These are phyloP conservation scores for Urocyon cinereoargenteus DNA, from an alignment of 2,797 vertebrate species.

Conservation along the genomic window DNA sequence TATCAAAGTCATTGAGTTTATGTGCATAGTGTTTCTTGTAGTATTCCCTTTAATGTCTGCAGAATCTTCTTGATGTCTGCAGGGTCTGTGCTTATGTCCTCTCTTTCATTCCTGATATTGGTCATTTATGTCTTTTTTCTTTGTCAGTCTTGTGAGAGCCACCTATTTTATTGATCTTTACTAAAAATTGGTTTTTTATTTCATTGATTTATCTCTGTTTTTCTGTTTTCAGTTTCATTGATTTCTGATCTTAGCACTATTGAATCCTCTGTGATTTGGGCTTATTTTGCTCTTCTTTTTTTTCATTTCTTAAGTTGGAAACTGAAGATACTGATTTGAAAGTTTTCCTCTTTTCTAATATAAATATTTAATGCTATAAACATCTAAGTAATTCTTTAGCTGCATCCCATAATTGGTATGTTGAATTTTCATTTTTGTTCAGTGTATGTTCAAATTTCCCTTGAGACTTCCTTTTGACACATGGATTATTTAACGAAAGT, in stretches of 20 bases:
- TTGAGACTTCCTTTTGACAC: neutral
- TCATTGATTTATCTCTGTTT: neutral
- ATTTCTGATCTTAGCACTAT: neutral
- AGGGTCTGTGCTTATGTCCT: neutral
- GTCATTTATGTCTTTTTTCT: neutral
- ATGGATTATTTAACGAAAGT: neutral
- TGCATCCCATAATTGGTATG: neutral
- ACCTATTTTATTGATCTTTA: neutral
- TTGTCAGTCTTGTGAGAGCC: neutral
- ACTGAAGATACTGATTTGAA: neutral
- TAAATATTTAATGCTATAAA: neutral
- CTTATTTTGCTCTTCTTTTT: conserved; percentile 9
- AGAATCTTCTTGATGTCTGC: neutral
- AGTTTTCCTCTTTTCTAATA: neutral
- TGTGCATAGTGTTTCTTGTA: neutral
- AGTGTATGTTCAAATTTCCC: neutral
- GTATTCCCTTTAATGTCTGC: neutral
- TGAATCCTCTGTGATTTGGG: neutral
- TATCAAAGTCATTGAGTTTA: neutral
- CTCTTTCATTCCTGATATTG: neutral
- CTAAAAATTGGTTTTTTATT: neutral
- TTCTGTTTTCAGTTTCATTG: neutral
- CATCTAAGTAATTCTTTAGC: neutral
- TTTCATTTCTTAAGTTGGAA: neutral
- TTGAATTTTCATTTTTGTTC: conserved; percentile 3